Conservation (phyloP, 2,113 vertebrate genomes). For the Eublepharis macularius region DNA sequence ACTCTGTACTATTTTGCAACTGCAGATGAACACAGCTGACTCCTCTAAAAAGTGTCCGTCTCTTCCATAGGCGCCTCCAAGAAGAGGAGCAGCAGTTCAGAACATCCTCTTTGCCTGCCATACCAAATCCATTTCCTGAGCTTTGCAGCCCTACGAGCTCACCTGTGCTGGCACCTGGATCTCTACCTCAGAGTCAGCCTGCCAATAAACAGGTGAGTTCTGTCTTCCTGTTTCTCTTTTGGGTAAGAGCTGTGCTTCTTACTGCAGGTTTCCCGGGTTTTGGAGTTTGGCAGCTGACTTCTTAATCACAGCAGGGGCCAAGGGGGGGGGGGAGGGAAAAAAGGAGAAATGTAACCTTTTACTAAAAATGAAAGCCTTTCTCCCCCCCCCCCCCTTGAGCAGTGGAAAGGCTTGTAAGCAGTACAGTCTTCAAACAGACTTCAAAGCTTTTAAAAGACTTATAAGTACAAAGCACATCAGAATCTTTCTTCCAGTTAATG, state of each 20-base stretch:
- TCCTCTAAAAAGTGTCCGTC: neutral
- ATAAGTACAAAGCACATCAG: conserved; percentile 12
- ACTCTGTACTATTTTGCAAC: too few relatives aligned
- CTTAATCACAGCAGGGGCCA: neutral
- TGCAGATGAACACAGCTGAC: too few relatives aligned
- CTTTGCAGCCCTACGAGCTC: conserved; percentile 87
- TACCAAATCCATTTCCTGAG: conserved; percentile 97
- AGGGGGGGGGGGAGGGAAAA: neutral
- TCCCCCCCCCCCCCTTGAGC: neutral
- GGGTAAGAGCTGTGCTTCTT: neutral
- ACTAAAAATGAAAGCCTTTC: conserved; percentile 2
- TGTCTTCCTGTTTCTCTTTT: neutral
- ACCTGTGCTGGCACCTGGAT: conserved; percentile 85
- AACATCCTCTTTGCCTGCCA: conserved; percentile 94
- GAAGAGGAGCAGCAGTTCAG: conserved; percentile 90
- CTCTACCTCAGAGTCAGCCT: conserved; percentile 87
- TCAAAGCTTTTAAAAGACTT: conserved; percentile 8
- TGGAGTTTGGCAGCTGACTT: neutral
- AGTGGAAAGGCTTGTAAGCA: neutral
- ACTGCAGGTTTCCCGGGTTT: neutral
- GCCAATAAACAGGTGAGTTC: conserved; percentile 85
- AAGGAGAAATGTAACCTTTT: neutral
- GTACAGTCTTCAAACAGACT: conserved; percentile 7
- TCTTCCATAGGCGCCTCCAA: conserved; percentile 83
- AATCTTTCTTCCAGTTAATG: conserved; percentile 3